phyloP scores from a whole-genome alignment of 2,888 invertebrate genomes.

The Diadromus collaris region DNA sequence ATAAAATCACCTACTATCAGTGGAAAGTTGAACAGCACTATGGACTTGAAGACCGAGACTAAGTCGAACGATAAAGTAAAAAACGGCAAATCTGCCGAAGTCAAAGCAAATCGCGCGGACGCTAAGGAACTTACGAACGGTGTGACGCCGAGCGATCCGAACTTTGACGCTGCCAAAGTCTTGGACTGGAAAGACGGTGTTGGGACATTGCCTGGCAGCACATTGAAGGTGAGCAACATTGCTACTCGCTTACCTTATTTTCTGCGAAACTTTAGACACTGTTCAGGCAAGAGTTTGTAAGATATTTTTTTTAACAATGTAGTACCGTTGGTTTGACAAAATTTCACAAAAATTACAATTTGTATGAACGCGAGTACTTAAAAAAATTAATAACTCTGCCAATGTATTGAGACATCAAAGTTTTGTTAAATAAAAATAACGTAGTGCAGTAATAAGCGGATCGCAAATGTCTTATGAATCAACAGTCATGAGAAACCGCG shows the following conservation, averaged over 20 bases:
- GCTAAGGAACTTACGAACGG: slow-evolving; percentile 69
- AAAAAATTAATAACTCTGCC: neutral
- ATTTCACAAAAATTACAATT: neutral
- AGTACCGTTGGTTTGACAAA: neutral
- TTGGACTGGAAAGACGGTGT: slow-evolving; percentile 88
- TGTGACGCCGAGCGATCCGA: slow-evolving; percentile 69
- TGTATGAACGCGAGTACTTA: neutral
- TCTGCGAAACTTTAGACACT: neutral
- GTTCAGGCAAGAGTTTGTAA: neutral
- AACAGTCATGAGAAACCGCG: neutral
- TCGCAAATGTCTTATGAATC: neutral
- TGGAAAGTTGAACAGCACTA: slow-evolving; percentile 59
- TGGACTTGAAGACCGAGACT: slow-evolving; percentile 66
- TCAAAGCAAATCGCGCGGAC: slow-evolving; percentile 52
- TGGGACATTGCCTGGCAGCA: slow-evolving; percentile 86
- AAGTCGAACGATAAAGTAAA: slow-evolving; percentile 23
- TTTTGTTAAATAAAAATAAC: too few relatives aligned
- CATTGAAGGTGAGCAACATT: slow-evolving; percentile 75
- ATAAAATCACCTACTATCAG: slow-evolving; percentile 73
- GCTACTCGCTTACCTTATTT: slow-evolving; percentile 2
- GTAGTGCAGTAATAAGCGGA: too few relatives aligned
- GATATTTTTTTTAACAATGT: neutral
- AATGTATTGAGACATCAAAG: too few relatives aligned
- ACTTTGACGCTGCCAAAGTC: slow-evolving; percentile 82
- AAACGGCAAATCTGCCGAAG: slow-evolving; percentile 34